Conservation (phyloP, 1,140 invertebrate species). For the Oreohelix idahoensis region DNA sequence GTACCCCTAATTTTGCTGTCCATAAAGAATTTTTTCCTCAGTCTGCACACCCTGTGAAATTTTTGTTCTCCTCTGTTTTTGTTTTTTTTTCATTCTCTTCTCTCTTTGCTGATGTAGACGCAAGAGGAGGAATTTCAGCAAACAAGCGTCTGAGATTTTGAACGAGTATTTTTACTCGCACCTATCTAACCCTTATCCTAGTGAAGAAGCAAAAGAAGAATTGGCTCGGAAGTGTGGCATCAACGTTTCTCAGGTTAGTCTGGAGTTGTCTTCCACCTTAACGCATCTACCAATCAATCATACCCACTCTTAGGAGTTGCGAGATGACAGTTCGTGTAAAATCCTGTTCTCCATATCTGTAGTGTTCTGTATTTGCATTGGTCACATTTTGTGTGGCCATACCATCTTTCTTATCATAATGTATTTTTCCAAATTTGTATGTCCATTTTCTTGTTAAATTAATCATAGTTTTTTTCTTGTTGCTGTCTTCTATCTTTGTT, state of each 20-base stretch:
- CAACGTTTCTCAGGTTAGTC: conserved; percentile 90
- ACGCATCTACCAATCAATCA: conserved; percentile 20
- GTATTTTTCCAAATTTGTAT: too few species aligned
- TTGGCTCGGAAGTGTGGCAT: conserved; percentile 99
- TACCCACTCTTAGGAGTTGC: not conserved
- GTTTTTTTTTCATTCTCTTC: too few species aligned
- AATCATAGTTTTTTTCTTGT: too few species aligned
- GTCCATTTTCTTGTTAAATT: too few species aligned
- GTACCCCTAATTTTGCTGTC: not conserved
- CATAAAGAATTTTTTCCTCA: conserved; percentile 17
- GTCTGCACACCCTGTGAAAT: not conserved
- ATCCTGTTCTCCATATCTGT: too few species aligned
- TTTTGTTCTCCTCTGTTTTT: not conserved
- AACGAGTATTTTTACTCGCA: conserved; percentile 99
- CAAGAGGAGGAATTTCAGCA: conserved; percentile 99
- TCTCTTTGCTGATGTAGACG: conserved; percentile 78
- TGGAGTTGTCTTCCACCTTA: not conserved
- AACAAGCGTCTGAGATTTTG: conserved; percentile 99
- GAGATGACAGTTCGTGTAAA: not conserved
- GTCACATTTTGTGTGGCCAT: too few species aligned
- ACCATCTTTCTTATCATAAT: too few species aligned
- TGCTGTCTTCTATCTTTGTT: too few species aligned
- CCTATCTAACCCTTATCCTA: conserved; percentile 99
- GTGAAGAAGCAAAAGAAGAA: conserved; percentile 99
- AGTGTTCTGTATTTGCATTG: too few species aligned